Conservation (phyloP, 2,113 vertebrate genomes). For the Xerus inauris region DNA sequence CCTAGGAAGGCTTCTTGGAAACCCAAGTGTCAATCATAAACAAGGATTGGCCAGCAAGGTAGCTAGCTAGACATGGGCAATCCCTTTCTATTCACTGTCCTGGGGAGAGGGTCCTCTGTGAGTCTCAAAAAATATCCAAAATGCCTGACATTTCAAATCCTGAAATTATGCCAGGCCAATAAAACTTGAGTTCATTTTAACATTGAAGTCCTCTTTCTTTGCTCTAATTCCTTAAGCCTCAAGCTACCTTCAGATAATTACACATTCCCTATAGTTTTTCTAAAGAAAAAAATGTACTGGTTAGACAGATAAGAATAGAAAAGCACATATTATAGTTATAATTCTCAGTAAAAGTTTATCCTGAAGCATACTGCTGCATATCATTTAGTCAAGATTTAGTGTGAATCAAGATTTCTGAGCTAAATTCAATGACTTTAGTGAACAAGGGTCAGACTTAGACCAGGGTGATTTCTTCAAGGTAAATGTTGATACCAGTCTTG, state of each 20-base stretch:
- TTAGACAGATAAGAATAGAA: slow-evolving; percentile 16
- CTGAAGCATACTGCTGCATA: neutral
- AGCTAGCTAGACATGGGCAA: neutral
- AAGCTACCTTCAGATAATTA: slow-evolving; percentile 3
- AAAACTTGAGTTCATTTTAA: slow-evolving; percentile 38
- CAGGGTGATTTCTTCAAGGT: neutral
- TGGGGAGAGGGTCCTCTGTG: neutral
- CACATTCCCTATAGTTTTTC: neutral
- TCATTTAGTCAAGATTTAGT: slow-evolving; percentile 17
- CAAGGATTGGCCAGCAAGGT: neutral
- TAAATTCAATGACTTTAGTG: slow-evolving; percentile 12
- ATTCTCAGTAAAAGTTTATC: slow-evolving; percentile 36
- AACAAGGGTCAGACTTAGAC: neutral
- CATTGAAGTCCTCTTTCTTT: slow-evolving; percentile 44
- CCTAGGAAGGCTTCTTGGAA: neutral
- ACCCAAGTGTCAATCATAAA: neutral
- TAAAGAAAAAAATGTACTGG: slow-evolving; percentile 23
- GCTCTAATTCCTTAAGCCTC: slow-evolving; percentile 30
- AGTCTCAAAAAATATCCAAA: neutral
- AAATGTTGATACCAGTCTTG: neutral
- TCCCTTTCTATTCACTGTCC: neutral
- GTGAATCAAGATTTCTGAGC: slow-evolving; percentile 10
- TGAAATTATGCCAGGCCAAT: slow-evolving; percentile 31
- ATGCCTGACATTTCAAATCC: slow-evolving; percentile 2
- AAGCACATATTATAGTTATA: neutral